These are phyloP conservation scores for Eupithecia subfuscata DNA, from an alignment of 2,888 invertebrate genomes.

Conservation along the genomic window DNA sequence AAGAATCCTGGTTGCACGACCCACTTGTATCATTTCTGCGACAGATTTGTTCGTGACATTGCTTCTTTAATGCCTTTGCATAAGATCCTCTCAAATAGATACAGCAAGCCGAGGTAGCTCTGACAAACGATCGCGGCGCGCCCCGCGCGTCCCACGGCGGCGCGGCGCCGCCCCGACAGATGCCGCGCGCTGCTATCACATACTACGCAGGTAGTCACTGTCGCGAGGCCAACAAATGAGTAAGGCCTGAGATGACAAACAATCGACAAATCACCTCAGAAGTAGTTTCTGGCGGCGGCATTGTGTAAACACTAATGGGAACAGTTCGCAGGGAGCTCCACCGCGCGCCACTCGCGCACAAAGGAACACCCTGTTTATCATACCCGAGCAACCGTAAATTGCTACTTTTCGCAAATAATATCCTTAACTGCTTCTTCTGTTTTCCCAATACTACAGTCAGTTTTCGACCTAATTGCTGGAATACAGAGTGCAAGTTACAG, in stretches of 20 bases:
- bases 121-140: too few species aligned
- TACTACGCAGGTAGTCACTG: neutral
- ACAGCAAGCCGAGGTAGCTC: too few species aligned
- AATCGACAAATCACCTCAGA: neutral
- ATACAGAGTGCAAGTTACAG: conserved; percentile 17
- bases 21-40: conserved; percentile 1
- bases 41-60: neutral
- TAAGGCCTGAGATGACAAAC: neutral
- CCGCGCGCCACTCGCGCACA: conserved; percentile 15
- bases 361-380: conserved; percentile 29
- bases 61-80: neutral
- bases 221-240: neutral
- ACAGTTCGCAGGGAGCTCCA: neutral
- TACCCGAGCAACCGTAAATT: conserved; percentile 31
- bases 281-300: neutral
- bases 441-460: conserved; percentile 12
- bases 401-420: conserved; percentile 35
- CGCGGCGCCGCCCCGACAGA: too few species aligned
- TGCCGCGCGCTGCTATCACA: neutral
- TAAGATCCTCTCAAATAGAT: neutral
- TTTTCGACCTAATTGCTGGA: conserved; percentile 23
- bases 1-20: conserved; percentile 12
- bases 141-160: too few species aligned
- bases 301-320: neutral
- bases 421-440: conserved; percentile 21